Evolutionary conservation across 2,888 invertebrate genomes (phyloP), one percentile per base, ranked within the genome.

Genomic region (Parnassius mnemosyne): DNA sequence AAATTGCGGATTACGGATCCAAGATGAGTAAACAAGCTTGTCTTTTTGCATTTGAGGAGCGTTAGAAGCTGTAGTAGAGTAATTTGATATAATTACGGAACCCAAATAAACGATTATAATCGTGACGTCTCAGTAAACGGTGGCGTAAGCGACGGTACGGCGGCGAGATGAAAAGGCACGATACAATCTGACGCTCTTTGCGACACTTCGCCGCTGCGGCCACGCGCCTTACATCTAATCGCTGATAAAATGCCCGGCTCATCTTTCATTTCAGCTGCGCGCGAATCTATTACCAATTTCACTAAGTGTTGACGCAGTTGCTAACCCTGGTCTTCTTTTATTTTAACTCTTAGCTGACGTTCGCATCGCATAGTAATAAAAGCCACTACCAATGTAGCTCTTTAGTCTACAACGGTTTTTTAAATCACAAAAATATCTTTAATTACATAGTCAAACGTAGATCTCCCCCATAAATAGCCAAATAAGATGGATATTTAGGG

Each of bases 91-190:
- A 63, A 60, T 63, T 63, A 56, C 60, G 56, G 63, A 56, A 63
- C 60, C 60, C 43, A 56, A 55, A 61, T 55, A 58, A 50, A 58
- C 49, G 57, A 58, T 65, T 47, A 58, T 34, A 53, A 65, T 63
- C 63, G 34, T 53, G 53, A 55, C 60, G 63, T 56, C 47, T 63
- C 46, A 63, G 56, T 56, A 53, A 53, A 60, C 63, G 55, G 56
- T 56, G 59, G 63, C 63, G 55, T 59, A 52, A 60, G 59, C 56
- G 53, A 55, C 55, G 58, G 65, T 50, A 59, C 60, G 72, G 80
- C 89, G 90, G 89, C 79, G 69, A 87, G 85, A 89, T 90, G 82
- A 89, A 87, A 51, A 80, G 81, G 72, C 67, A 49, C 66, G 88
- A 87, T 87, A 83, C 63, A 69, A 89, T 87, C 89, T 69, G 70